Evolutionary conservation across 2,888 invertebrate genomes (phyloP), one percentile per base, ranked within the genome.

Genomic region (Stegana nigrithorax): DNA sequence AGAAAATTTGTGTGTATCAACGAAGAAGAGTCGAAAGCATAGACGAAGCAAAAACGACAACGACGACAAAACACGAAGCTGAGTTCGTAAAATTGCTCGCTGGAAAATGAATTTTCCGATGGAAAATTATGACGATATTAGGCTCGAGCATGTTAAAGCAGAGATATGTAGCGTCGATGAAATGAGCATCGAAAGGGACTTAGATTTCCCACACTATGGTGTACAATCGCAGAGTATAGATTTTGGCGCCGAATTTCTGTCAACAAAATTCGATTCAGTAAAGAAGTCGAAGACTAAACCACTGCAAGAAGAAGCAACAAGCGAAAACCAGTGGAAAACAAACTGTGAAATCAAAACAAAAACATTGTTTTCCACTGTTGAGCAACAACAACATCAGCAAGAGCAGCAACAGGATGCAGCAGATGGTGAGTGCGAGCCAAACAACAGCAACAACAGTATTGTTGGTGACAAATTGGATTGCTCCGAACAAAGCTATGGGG

Each of bases 241-340:
- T 78, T 83, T 82, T 83, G 82, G 83, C 83, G 82, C 83, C 75
- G 82, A 83, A 81, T 78, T 83, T 67, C 63, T 74, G 56, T 73
- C 70, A 66, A 69, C 76, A 72, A 70, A 71, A 59, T 65, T 17
- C 36, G 53, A 36, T 14, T 10, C 5, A 10, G 39, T 14, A 36
- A n/a, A n/a, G n/a, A n/a, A n/a, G n/a, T n/a, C n/a, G n/a, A n/a
- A n/a, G n/a, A n/a, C n/a, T n/a, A n/a, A n/a, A n/a, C n/a, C n/a
- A n/a, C n/a, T n/a, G 2, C 51, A 62, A 4, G 62, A 62, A 19
- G 59, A 56, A 6, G 68, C 69, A 68, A 71, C 74, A 72, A 71
- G 78, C 75, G 75, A 75, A 75, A 59, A 68, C 55, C 68, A 66
- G 64, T 56, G 66, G 63, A 78, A 75, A 75, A 72, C 70, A 68